Evolutionary conservation across 2,888 invertebrate species (phyloP).

Genomic region (Synanthedon formicaeformis): DNA sequence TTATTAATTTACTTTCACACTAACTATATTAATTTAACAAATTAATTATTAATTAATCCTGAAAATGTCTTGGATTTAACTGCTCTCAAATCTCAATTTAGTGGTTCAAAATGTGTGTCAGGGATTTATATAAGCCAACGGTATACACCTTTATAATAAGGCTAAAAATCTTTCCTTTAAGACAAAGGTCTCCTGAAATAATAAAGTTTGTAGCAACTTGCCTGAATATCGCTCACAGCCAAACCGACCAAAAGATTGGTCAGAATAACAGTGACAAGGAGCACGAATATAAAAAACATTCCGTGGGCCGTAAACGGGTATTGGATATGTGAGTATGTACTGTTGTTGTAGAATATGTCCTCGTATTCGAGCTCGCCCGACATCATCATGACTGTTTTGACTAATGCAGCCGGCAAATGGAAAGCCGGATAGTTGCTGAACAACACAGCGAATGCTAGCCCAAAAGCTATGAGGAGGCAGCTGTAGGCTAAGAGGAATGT

Average conservation of each 20-base stretch:
- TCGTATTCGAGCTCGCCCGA: slow-evolving; percentile 88
- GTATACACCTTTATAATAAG: too few relatives aligned
- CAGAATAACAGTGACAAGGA: slow-evolving; percentile 84
- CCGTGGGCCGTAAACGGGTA: slow-evolving; percentile 81
- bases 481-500: slow-evolving; percentile 85
- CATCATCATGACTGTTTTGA: slow-evolving; percentile 91
- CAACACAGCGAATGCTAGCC: slow-evolving; percentile 83
- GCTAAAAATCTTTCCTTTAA: too few relatives aligned
- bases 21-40: too few relatives aligned
- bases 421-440: slow-evolving; percentile 83
- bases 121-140: too few relatives aligned
- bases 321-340: slow-evolving; percentile 57
- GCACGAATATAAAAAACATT: slow-evolving; percentile 81
- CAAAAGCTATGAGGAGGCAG: slow-evolving; percentile 83
- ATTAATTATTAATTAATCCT: too few relatives aligned
- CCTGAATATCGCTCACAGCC: slow-evolving; percentile 86
- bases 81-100: too few relatives aligned
- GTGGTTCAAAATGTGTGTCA: too few relatives aligned
- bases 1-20: too few relatives aligned
- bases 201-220: slow-evolving; percentile 12
- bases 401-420: slow-evolving; percentile 72
- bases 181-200: too few relatives aligned
- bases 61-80: too few relatives aligned
- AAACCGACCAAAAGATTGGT: slow-evolving; percentile 87
- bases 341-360: slow-evolving; percentile 79